Evolutionary conservation across 2,797 vertebrate species (phyloP), one percentile per base, ranked within the genome.

Genomic region (Enteromius trimaculatus): DNA sequence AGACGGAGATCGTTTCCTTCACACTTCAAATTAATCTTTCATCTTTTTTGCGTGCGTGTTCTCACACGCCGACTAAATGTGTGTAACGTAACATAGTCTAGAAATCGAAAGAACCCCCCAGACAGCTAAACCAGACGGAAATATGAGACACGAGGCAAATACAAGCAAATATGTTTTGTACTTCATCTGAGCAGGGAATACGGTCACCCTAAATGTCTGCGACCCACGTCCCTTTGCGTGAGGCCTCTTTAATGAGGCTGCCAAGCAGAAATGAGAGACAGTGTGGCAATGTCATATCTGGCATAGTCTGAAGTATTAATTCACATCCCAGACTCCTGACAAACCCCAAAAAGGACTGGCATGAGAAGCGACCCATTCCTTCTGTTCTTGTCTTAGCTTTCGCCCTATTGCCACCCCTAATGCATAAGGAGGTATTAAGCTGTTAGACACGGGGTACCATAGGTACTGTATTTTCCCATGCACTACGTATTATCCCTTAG

Each of bases 301-400:
- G 90, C 89, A 90, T 77, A 51, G 81, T 44, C 55, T n/a, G 16
- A 17, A 77, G 39, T 79, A 88, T 89, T 90, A 89, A 92, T 93
- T 92, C 89, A 90, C 85, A 84, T 42, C 37, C 80, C 58, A 85
- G 89, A 89, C 91, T 84, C 81, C 85, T 85, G 87, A 90, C 88
- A 84, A 71, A 81, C 84, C 92, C 90, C 88, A 87, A 94, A 90
- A 93, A 92, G 92, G 92, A 88, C 86, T 80, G 86, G 72, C 77
- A 60, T 81, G 51, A 88, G 84, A 87, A 80, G 51, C 83, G 44
- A 86, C 72, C n/a, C 14, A n/a, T 81, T 51, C 66, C 60, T 37
- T n/a, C 21, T 13, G 62, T 66, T 76, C 47, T 82, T 77, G 62
- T 68, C 60, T 82, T 39, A 77, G 62, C 72, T 76, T 82, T 82